Evolutionary conservation across 2,113 vertebrate species (phyloP).

Genomic region (Oncorhynchus clarkii): DNA sequence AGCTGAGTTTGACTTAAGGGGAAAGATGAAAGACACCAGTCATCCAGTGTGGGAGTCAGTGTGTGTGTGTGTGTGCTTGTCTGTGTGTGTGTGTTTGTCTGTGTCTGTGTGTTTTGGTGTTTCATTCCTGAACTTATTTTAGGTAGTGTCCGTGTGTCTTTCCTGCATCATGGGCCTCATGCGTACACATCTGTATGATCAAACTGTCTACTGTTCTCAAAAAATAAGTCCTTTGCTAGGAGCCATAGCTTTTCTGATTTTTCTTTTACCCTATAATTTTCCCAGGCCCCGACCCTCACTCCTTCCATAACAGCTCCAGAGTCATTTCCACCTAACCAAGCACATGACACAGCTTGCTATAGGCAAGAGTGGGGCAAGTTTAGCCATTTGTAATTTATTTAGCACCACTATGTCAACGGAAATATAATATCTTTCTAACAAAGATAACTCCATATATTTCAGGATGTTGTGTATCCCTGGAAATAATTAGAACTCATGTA

Average conservation of each 20-base stretch:
- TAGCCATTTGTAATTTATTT: too few species aligned
- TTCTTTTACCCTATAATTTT: not conserved
- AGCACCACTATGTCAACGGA: too few species aligned
- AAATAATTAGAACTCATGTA: too few species aligned
- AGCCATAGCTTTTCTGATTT: slow-evolving; percentile 23
- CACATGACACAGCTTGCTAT: slow-evolving; percentile 2
- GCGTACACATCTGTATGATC: not conserved
- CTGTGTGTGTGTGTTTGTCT: slow-evolving; percentile 4
- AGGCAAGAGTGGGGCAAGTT: too few species aligned
- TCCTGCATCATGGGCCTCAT: slow-evolving; percentile 29
- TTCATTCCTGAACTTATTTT: slow-evolving; percentile 52
- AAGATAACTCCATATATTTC: too few species aligned
- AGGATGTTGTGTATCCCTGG: too few species aligned
- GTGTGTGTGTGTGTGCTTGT: not conserved
- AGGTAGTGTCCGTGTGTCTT: slow-evolving; percentile 39
- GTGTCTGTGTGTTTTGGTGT: not conserved
- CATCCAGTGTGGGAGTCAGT: not conserved
- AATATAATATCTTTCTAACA: too few species aligned
- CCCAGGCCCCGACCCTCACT: slow-evolving; percentile 6
- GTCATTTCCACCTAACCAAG: not conserved
- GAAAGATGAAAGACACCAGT: not conserved
- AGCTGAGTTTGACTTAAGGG: slow-evolving; percentile 17
- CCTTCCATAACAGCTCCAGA: slow-evolving; percentile 8
- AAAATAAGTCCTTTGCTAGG: slow-evolving; percentile 17
- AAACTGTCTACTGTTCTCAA: not conserved